Conservation (phyloP, 1,140 invertebrate genomes). For the Mycetomoellerius zeteki region DNA sequence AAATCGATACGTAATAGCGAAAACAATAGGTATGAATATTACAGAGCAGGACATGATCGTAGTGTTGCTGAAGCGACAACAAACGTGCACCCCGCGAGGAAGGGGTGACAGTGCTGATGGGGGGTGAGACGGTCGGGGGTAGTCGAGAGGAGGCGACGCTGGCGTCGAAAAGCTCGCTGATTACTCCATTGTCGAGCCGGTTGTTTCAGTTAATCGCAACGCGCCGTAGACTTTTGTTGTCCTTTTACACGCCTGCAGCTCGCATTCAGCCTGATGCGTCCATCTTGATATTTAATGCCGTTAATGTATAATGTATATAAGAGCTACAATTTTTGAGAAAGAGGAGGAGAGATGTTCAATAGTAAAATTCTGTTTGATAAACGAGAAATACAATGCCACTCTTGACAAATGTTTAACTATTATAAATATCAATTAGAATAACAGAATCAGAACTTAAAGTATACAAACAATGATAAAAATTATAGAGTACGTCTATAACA, state of each 20-base stretch:
- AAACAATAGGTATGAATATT: conserved; percentile 63
- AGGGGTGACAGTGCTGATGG: conserved; percentile 49
- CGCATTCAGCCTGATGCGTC: conserved; percentile 63
- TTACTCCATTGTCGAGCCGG: conserved; percentile 82
- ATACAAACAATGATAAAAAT: neutral
- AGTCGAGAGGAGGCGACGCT: conserved; percentile 43
- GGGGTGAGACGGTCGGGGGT: conserved; percentile 18
- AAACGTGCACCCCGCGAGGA: conserved; percentile 66
- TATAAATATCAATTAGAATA: neutral
- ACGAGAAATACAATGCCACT: neutral
- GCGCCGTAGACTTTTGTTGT: conserved; percentile 76
- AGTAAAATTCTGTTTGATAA: neutral
- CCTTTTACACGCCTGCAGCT: conserved; percentile 73
- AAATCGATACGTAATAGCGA: conserved; percentile 15
- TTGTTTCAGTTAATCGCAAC: conserved; percentile 84
- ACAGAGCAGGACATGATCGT: conserved; percentile 76
- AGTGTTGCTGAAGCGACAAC: conserved; percentile 80
- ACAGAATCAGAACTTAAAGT: neutral
- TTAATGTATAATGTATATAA: conserved; percentile 18
- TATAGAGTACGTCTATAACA: neutral
- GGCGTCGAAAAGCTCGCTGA: conserved; percentile 82
- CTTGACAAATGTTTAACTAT: neutral
- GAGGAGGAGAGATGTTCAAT: neutral
- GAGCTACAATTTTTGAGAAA: conserved; percentile 31
- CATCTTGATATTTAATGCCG: conserved; percentile 55